Evolutionary conservation across 1,140 invertebrate species (phyloP).

Genomic region (Sarcophaga peregrina): DNA sequence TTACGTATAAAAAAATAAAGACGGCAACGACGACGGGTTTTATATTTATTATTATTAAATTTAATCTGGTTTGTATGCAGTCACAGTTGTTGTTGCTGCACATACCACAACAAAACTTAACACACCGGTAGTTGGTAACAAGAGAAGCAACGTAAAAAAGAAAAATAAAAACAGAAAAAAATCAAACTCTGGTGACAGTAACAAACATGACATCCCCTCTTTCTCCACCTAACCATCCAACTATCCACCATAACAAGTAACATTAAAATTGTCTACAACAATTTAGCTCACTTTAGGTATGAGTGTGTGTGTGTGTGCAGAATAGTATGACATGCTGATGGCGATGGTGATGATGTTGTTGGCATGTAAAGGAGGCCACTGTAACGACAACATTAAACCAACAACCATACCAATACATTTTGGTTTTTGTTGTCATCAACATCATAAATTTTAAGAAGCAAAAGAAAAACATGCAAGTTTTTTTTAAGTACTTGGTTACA

Average conservation of each 20-base stretch:
- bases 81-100: not conserved
- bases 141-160: not conserved
- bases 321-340: no score
- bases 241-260: not conserved
- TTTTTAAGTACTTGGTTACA: not conserved
- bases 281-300: not conserved
- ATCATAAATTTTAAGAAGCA: not conserved
- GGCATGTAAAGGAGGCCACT: constrained; percentile 25
- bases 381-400: not conserved
- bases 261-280: constrained; percentile 3
- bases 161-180: not conserved
- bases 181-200: not conserved
- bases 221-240: not conserved
- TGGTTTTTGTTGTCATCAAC: constrained; percentile 18
- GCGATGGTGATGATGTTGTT: not conserved
- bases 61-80: no score
- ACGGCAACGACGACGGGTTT: not conserved
- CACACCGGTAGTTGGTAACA: constrained; percentile 19
- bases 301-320: no score
- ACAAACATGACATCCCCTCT: not conserved
- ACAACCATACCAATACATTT: not conserved
- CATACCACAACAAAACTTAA: not conserved
- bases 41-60: not conserved
- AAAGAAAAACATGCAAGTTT: no score
- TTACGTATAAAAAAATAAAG: not conserved